These are phyloP conservation scores for Brienomyrus brachyistius DNA, from an alignment of 2,113 vertebrate species.

Conservation along the genomic window DNA sequence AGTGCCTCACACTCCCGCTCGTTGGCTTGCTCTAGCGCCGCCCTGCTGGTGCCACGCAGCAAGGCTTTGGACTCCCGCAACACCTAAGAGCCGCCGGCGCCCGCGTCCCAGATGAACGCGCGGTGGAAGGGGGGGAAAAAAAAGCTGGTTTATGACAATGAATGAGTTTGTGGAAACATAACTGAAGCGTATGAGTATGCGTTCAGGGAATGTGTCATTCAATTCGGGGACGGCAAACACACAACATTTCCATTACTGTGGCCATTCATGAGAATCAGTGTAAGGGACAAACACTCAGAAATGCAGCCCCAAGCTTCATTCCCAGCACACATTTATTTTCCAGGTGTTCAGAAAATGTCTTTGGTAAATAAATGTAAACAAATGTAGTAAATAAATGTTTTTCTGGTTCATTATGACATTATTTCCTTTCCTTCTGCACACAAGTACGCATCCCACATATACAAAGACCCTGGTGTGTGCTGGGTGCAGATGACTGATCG, in stretches of 20 bases:
- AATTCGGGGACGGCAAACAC: neutral
- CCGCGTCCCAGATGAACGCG: conserved; percentile 3
- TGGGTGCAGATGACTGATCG: neutral
- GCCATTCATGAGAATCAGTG: neutral
- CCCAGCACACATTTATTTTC: neutral
- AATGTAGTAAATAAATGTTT: neutral
- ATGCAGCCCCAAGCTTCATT: neutral
- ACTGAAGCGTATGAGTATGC: neutral
- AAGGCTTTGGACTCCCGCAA: conserved; percentile 92
- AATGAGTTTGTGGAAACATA: conserved; percentile 3
- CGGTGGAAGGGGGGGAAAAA: conserved; percentile 7
- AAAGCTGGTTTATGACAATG: conserved; percentile 5
- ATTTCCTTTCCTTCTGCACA: neutral
- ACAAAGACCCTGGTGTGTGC: neutral
- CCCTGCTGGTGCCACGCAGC: conserved; percentile 77
- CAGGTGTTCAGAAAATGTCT: neutral
- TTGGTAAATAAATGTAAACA: neutral
- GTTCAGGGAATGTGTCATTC: neutral
- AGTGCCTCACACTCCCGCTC: conserved; percentile 89
- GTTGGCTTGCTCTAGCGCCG: conserved; percentile 85
- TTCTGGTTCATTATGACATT: neutral
- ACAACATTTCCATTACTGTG: neutral
- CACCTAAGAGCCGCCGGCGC: conserved; percentile 60
- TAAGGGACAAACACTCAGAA: neutral
- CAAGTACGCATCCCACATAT: neutral